Evolutionary conservation across 2,888 invertebrate genomes (phyloP).

Genomic region (Drosophila percnosoma): DNA sequence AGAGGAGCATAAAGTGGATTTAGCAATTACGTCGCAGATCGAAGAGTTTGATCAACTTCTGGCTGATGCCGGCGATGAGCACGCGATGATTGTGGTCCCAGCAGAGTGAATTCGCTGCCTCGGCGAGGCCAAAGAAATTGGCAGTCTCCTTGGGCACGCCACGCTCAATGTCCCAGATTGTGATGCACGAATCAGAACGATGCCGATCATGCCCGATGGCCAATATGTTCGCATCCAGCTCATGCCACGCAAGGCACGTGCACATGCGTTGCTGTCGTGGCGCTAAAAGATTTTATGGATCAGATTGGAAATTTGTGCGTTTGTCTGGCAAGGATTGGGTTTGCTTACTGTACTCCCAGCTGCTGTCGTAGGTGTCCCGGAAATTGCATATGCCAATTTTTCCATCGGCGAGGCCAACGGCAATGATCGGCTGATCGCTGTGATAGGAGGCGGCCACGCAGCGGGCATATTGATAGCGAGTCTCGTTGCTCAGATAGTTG

Average conservation of each 20-base stretch:
- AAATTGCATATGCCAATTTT: conserved; percentile 92
- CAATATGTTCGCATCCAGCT: conserved; percentile 91
- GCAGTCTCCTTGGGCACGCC: conserved; percentile 83
- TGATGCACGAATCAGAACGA: conserved; percentile 93
- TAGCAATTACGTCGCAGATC: conserved; percentile 91
- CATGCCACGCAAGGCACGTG: conserved; percentile 95
- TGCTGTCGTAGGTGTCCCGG: conserved; percentile 88
- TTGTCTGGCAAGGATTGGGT: neutral
- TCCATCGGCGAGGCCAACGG: conserved; percentile 95
- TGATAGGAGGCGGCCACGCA: conserved; percentile 95
- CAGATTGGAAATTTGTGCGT: neutral
- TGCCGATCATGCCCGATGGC: conserved; percentile 96
- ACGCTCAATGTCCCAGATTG: conserved; percentile 92
- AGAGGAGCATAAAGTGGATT: neutral
- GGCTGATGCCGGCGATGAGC: conserved; percentile 95
- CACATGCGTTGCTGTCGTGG: conserved; percentile 94
- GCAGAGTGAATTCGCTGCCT: conserved; percentile 92
- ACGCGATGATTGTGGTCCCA: conserved; percentile 92
- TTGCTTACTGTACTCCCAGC: conserved; percentile 83
- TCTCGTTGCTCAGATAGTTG: conserved; percentile 82
- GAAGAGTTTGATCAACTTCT: conserved; percentile 94
- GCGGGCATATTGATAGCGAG: conserved; percentile 90
- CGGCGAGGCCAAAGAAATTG: conserved; percentile 92
- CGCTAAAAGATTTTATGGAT: conserved; percentile 85
- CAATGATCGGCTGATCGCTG: conserved; percentile 91